Base-by-base conservation (phyloP, 1,140 invertebrate species). In the Eufriesea mexicana region DNA sequence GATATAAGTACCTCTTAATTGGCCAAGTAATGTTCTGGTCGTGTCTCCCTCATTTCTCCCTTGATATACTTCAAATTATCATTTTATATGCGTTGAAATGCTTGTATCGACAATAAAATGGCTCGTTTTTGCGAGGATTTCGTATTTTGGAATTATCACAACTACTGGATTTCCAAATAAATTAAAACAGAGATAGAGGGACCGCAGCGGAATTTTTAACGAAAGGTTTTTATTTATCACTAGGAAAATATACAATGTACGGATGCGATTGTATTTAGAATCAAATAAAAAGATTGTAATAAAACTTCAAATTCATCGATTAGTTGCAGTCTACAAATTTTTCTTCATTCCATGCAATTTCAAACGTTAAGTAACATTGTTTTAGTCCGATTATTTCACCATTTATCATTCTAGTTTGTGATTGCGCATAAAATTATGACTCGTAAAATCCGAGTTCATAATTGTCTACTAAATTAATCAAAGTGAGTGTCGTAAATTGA, bases 61-160 rank as follows among this genome's bases (percentile, higher is more conserved):
- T n/a, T 62, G 47, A 51, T 62, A 35, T 35, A 79, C n/a, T 79
- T 78, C 49, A 66, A 28, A 74, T 81, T 64, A 20, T 80, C 10
- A 8, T 51, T 81, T 75, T 66, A 47, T 62, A 42, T 12, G 25
- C 72, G 57, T 49, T 62, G 18, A 81, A 73, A 81, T 74, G 68
- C 59, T 79, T 72, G 55, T 28, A 75, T 75, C n/a, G 70, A 80
- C 79, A 80, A 74, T 80, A 81, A 81, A 62, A 12, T 51, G 35
- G 35, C 18, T 71, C 70, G 28, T 81, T 81, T 66, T 61, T n/a
- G 18, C 42, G 49, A 64, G 42, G 12, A 55, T 54, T 75, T 47
- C 18, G 23, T 45, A 72, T 12, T 20, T 79, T 28, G 67, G 25
- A n/a, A 71, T 71, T 61, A 35, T 18, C 51, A n/a, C 20, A 7